These are phyloP conservation scores for Lepilemur ruficaudatus DNA, from an alignment of 2,797 vertebrate species.

Conservation along the genomic window DNA sequence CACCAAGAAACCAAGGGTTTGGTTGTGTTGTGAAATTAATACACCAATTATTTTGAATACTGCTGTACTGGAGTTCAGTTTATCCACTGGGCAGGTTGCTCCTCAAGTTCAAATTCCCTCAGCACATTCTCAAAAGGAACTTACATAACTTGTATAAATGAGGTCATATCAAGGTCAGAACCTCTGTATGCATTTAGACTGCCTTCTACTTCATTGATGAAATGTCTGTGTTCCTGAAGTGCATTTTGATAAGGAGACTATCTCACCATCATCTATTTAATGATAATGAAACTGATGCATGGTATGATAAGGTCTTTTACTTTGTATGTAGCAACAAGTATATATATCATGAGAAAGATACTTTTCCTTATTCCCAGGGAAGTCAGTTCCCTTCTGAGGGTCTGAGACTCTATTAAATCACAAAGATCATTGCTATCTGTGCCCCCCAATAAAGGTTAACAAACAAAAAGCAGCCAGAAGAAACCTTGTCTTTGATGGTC, in stretches of 20 bases:
- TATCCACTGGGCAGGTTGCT: constrained; percentile 39
- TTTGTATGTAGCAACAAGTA: not conserved
- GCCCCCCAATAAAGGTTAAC: not conserved
- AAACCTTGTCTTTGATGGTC: not conserved
- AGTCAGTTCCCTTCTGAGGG: constrained; percentile 8
- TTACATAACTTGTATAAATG: constrained; percentile 54
- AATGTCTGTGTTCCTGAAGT: not conserved
- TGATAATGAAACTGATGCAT: not conserved
- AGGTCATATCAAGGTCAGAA: constrained; percentile 43
- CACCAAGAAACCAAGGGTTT: constrained; percentile 41
- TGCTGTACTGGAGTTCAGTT: constrained; percentile 36
- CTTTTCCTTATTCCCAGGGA: not conserved
- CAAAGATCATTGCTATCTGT: not conserved
- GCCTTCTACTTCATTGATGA: constrained; percentile 26
- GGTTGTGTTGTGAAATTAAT: constrained; percentile 59
- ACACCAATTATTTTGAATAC: constrained; percentile 46
- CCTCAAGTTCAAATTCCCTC: constrained; percentile 54
- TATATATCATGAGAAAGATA: not conserved
- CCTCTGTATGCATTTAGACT: not conserved
- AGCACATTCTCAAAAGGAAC: constrained; percentile 8
- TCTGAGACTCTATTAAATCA: constrained; percentile 20
- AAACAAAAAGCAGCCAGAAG: constrained; percentile 20
- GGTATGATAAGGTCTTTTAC: not conserved
- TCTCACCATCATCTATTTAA: not conserved
- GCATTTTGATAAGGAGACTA: constrained; percentile 23